These are phyloP conservation scores for Pterostichus niger DNA, from an alignment of 2,888 invertebrate genomes.

Conservation along the genomic window DNA sequence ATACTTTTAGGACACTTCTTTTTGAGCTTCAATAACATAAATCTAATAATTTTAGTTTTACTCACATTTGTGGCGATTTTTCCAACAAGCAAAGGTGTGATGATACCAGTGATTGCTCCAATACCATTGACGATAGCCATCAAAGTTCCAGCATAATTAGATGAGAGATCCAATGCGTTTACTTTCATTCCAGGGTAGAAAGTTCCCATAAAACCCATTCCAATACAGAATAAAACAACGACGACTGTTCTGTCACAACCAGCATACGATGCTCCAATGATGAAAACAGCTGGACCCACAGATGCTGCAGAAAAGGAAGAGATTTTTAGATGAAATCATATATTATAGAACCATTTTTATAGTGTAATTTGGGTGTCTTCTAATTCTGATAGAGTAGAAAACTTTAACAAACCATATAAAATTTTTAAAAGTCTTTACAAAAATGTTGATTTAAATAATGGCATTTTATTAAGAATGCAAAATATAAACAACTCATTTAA, in stretches of 20 bases:
- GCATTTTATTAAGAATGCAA: no score
- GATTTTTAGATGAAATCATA: no score
- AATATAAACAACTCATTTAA: no score
- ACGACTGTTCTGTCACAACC: constrained; percentile 79
- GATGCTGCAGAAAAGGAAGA: constrained; percentile 78
- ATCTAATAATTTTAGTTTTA: constrained; percentile 68
- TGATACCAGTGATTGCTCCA: constrained; percentile 82
- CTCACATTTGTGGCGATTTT: constrained; percentile 81
- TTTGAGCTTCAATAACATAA: no score
- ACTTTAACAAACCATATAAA: no score
- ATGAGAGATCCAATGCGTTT: constrained; percentile 83
- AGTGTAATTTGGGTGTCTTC: no score
- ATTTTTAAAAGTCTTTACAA: no score
- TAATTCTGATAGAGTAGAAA: no score
- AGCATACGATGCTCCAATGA: constrained; percentile 82
- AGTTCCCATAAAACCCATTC: constrained; percentile 84
- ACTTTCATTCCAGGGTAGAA: constrained; percentile 85
- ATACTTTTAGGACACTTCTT: no score
- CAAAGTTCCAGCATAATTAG: constrained; percentile 83
- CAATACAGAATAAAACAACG: constrained; percentile 81
- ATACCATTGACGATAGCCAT: constrained; percentile 83
- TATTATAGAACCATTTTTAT: background rate
- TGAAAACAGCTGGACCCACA: constrained; percentile 81
- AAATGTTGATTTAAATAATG: no score
- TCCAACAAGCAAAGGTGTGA: constrained; percentile 82